Evolutionary conservation across 1,140 invertebrate species (phyloP).

Genomic region (Hylaeus anthracinus): DNA sequence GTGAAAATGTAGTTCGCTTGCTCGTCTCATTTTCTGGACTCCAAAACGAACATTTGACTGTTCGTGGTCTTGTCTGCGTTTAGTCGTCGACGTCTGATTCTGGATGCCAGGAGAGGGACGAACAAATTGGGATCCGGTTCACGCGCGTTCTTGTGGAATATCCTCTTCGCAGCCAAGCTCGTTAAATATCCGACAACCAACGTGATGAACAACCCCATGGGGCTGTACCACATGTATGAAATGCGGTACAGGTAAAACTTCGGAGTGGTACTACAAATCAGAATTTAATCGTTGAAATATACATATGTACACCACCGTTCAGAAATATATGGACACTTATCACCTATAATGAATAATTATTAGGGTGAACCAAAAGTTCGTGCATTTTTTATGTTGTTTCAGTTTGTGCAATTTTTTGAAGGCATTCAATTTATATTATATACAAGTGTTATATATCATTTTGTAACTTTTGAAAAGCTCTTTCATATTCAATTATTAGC

Average conservation of each 20-base stretch:
- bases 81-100: slow-evolving; percentile 71
- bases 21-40: slow-evolving; percentile 20
- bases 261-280: slow-evolving; percentile 21
- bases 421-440: too few species aligned
- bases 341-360: too few species aligned
- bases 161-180: slow-evolving; percentile 77
- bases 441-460: too few species aligned
- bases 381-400: too few species aligned
- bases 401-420: too few species aligned
- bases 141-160: slow-evolving; percentile 58
- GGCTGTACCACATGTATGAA: slow-evolving; percentile 86
- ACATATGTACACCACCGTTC: too few species aligned
- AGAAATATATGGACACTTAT: too few species aligned
- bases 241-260: slow-evolving; percentile 81
- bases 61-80: slow-evolving; percentile 55
- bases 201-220: slow-evolving; percentile 85
- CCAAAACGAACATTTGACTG: slow-evolving; percentile 70
- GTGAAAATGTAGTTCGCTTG: background rate
- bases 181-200: slow-evolving; percentile 84
- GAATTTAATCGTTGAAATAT: background rate
- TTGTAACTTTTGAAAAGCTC: too few species aligned
- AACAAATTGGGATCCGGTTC: slow-evolving; percentile 84
- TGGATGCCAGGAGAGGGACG: slow-evolving; percentile 83
- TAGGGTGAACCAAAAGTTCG: too few species aligned
- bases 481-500: too few species aligned